phyloP scores from a whole-genome alignment of 2,113 vertebrate species.

The Entomyzon cyanotis region DNA sequence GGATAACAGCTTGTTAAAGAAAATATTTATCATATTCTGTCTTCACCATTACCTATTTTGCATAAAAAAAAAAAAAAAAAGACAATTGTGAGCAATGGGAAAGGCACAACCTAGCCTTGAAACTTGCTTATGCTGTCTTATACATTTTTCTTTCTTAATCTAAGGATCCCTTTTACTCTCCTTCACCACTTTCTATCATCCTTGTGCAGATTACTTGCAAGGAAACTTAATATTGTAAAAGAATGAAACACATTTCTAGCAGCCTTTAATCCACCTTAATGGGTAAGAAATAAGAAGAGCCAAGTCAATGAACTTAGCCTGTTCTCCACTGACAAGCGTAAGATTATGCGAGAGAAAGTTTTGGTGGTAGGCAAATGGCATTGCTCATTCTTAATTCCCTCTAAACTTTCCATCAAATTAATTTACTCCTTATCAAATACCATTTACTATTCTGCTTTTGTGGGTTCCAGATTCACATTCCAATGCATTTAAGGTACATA shows the following conservation, averaged over 20 bases:
- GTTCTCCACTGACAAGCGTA: neutral
- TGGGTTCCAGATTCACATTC: neutral
- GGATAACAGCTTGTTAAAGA: neutral
- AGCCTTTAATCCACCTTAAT: neutral
- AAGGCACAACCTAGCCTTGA: neutral
- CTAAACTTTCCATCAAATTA: neutral
- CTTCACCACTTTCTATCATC: neutral
- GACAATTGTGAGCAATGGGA: neutral
- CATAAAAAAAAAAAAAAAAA: neutral
- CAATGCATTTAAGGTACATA: neutral
- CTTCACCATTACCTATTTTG: neutral
- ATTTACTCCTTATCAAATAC: neutral
- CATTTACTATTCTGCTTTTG: neutral
- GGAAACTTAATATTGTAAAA: neutral
- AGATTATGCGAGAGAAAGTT: neutral
- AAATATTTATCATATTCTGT: neutral
- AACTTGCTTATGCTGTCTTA: neutral
- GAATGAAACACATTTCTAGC: neutral
- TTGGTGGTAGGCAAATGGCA: neutral
- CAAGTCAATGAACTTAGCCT: neutral
- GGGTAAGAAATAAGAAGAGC: neutral
- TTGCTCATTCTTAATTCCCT: neutral
- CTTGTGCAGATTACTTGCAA: neutral
- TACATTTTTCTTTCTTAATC: neutral
- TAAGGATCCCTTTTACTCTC: neutral